Evolutionary conservation across 2,113 vertebrate genomes (phyloP), one percentile per base, ranked within the genome.

Genomic region (Laticauda colubrina): DNA sequence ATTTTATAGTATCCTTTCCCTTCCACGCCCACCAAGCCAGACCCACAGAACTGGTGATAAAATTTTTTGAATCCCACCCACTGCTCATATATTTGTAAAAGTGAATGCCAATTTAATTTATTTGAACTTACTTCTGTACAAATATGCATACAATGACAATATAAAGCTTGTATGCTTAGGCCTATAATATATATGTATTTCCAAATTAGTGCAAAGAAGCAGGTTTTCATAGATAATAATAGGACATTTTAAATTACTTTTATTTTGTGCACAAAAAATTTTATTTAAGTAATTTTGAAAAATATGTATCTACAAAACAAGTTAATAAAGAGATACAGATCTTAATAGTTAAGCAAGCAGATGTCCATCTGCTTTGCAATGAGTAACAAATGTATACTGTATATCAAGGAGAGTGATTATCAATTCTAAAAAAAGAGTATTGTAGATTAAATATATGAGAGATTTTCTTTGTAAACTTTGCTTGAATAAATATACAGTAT

Each of bases 261-360:
- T 86, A 26, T 24, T 86, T 10, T 14, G 43, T 12, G 85, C 24
- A 26, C 43, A 48, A 51, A 24, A 51, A 4, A 86, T 86, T 51
- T 89, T 57, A 59, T 88, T 95, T 88, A 51, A 93, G 92, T 94
- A 69, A 88, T 94, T 89, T 91, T 90, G 29, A 15, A 2, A 0
- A 2, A 20, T 39, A 5, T 51, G 92, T 90, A 85, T 90, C 51
- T 57, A 5, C 24, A 0, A 1, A 48, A 55, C 20, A 26, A 93
- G 85, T 90, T 61, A 0, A 0, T 21, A 23, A 11, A 34, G 29
- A 14, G 86, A 18, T 86, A 51, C 23, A 55, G 0, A 0, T 0
- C 0, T 15, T 43, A 45, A 61, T 2, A 34, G 89, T 39, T 39
- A 92, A 39, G 39, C n/a, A 89, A 23, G 29, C 54, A 69, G 9